These are phyloP conservation scores for Cheilosia grossa DNA, from an alignment of 2,888 invertebrate genomes.

Conservation along the genomic window DNA sequence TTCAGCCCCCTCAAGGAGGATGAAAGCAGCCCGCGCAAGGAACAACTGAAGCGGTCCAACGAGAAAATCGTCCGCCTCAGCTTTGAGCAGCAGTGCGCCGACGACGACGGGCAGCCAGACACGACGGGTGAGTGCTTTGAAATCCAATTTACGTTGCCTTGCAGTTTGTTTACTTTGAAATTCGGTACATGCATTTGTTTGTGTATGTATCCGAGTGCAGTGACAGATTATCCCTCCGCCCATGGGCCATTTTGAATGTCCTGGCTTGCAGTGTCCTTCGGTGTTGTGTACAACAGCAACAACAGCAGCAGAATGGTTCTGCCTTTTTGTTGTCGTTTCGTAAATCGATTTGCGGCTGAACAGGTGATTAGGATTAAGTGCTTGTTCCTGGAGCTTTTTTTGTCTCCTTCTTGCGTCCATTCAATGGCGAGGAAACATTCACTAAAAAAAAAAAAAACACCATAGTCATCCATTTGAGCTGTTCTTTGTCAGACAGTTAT, in stretches of 20 bases:
- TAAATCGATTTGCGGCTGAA: constrained; percentile 19
- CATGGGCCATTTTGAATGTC: background rate
- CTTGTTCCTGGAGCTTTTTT: background rate
- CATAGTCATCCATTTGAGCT: background rate
- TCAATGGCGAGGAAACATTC: background rate
- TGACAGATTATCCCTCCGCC: constrained; percentile 5
- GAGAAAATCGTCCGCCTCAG: constrained; percentile 73
- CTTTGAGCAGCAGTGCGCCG: constrained; percentile 12
- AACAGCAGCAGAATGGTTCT: background rate
- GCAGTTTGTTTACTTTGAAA: constrained; percentile 19
- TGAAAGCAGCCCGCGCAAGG: constrained; percentile 76
- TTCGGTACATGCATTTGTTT: constrained; percentile 2
- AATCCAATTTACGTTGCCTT: constrained; percentile 7
- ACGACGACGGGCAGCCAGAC: constrained; percentile 46
- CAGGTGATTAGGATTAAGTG: constrained; percentile 31
- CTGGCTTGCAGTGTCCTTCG: constrained; percentile 3
- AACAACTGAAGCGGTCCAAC: constrained; percentile 77
- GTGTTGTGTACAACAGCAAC: too few relatives aligned
- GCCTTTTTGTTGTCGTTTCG: constrained; percentile 9
- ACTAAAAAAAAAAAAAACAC: background rate
- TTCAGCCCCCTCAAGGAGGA: constrained; percentile 77
- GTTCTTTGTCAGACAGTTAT: background rate
- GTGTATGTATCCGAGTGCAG: background rate
- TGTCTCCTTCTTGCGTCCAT: background rate
- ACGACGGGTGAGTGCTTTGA: constrained; percentile 44